phyloP scores from a whole-genome alignment of 2,888 invertebrate species.

The Lutraria lutraria region DNA sequence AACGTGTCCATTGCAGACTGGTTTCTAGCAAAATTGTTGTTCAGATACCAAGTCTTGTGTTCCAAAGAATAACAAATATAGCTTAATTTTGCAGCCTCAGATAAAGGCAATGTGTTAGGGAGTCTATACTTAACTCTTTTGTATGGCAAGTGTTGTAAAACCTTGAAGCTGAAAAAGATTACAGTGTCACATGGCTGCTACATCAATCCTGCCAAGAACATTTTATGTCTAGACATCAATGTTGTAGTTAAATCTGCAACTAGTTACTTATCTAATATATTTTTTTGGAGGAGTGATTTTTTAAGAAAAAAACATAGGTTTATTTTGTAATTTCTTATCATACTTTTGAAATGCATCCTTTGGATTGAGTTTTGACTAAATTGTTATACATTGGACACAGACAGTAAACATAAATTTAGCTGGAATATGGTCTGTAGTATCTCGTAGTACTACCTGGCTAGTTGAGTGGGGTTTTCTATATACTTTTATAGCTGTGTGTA shows the following conservation, averaged over 20 bases:
- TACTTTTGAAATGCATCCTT: too few species aligned
- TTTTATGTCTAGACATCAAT: background rate
- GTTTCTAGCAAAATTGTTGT: conserved; percentile 7
- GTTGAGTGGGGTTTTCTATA: conserved; percentile 43
- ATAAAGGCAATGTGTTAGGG: background rate
- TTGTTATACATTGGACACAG: background rate
- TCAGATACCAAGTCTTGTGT: background rate
- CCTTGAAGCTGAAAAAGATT: background rate
- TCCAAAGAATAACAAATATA: background rate
- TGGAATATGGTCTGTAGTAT: conserved; percentile 7
- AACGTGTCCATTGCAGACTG: conserved; percentile 19
- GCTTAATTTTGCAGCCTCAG: background rate
- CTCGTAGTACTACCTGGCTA: conserved; percentile 50
- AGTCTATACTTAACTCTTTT: background rate
- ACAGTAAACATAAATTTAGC: background rate
- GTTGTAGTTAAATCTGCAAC: background rate
- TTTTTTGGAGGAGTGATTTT: background rate
- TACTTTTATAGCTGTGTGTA: conserved; percentile 24
- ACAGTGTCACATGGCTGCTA: background rate
- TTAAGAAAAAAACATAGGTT: too few species aligned
- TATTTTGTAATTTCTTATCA: too few species aligned
- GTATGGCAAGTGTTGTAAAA: background rate
- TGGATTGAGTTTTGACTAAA: background rate
- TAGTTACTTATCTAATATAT: background rate
- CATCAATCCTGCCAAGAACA: background rate